A percentile compares a stretch with the other conserved stretches of the same genome.
Evolutionary conservation across 1,140 invertebrate genomes (phyloP).

Genomic region (Drosophila ambigua): DNA sequence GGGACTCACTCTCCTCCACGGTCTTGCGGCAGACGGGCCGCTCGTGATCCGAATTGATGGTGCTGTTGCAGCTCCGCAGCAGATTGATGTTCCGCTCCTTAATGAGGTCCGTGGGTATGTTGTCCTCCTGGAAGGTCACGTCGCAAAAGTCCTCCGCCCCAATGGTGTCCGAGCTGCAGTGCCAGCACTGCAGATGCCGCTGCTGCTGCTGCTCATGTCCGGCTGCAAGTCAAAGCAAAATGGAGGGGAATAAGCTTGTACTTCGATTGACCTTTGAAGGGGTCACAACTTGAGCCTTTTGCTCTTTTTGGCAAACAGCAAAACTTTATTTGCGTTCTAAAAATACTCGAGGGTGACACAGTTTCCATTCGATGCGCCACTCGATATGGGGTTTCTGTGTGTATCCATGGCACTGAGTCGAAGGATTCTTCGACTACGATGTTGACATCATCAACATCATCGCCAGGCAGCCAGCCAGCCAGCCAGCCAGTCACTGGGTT

Average conservation of each 20-base stretch:
- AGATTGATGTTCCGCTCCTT: slow-evolving; percentile 72
- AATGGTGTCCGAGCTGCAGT: slow-evolving; percentile 77
- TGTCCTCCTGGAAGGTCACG: slow-evolving; percentile 74
- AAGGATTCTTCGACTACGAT: neutral
- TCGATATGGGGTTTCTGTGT: slow-evolving; percentile 2
- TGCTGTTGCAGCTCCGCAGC: slow-evolving; percentile 72
- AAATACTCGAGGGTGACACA: slow-evolving; percentile 35
- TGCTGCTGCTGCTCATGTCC: slow-evolving; percentile 50
- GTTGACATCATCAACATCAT: slow-evolving; percentile 66
- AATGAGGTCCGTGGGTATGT: slow-evolving; percentile 67
- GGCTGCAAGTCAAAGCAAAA: slow-evolving; percentile 19
- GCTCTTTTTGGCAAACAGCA: neutral
- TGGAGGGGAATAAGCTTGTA: too few species aligned
- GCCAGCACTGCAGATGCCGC: slow-evolving; percentile 71
- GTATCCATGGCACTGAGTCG: neutral
- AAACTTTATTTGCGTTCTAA: slow-evolving; percentile 24
- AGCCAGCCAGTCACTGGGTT: neutral
- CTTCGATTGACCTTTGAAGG: slow-evolving; percentile 31
- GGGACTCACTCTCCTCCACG: slow-evolving; percentile 71
- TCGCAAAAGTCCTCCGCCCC: slow-evolving; percentile 77
- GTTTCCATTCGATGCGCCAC: slow-evolving; percentile 14
- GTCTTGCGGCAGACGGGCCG: slow-evolving; percentile 77
- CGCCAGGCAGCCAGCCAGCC: slow-evolving; percentile 8
- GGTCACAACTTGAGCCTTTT: slow-evolving; percentile 12
- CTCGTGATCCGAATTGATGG: slow-evolving; percentile 76